A percentile compares a stretch with the other conserved stretches of the same genome.
phyloP scores from a whole-genome alignment of 2,113 vertebrate species.

The Nothocercus julius region DNA sequence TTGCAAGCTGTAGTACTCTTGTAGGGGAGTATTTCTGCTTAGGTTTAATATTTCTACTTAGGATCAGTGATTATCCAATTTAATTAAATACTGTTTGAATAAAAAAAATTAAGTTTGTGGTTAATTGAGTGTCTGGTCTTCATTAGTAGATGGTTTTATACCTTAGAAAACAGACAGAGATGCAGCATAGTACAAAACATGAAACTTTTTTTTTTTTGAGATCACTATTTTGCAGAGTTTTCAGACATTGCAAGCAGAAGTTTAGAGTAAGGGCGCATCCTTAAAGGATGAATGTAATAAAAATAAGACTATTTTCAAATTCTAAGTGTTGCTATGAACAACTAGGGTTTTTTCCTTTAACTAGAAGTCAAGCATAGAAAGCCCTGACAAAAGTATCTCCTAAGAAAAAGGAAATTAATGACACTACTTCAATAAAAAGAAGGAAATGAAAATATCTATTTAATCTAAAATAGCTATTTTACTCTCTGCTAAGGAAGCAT shows the following conservation, averaged over 20 bases:
- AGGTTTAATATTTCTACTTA: not conserved
- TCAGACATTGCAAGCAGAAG: not conserved
- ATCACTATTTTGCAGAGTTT: not conserved
- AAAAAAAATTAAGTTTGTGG: not conserved
- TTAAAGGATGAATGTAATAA: not conserved
- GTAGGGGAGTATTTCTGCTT: not conserved
- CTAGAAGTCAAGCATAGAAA: not conserved
- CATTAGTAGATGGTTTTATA: not conserved
- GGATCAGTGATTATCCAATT: not conserved
- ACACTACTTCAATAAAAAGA: not conserved
- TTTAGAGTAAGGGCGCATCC: not conserved
- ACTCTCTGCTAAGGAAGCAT: not conserved
- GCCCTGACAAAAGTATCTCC: not conserved
- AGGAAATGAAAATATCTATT: not conserved
- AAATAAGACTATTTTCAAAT: not conserved
- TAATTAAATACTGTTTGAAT: conserved; percentile 6
- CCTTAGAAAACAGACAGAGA: not conserved
- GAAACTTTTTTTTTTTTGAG: not conserved
- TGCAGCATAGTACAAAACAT: not conserved
- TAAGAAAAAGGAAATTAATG: not conserved
- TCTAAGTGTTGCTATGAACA: not conserved
- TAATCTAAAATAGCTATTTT: not conserved
- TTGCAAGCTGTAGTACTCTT: not conserved
- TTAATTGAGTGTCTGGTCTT: not conserved
- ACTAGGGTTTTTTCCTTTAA: not conserved